Percentiles rank a stretch among this genome's conserved stretches.
Evolutionary conservation across 2,888 invertebrate species (phyloP).

Genomic region (Muscina levida): DNA sequence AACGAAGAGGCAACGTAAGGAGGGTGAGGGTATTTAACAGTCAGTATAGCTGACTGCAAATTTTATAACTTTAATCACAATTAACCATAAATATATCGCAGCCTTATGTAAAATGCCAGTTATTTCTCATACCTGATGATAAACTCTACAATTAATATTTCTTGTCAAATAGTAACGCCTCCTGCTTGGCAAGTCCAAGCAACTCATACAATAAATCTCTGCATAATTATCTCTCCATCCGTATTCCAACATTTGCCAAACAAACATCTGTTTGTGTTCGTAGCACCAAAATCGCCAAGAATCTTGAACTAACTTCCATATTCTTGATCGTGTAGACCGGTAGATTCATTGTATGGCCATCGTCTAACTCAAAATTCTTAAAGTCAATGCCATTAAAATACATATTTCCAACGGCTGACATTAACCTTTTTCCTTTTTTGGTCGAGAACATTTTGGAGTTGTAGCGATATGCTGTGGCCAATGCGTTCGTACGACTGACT

Average conservation of each 20-base stretch:
- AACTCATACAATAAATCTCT: neutral
- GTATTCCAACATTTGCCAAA: neutral
- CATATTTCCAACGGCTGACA: slow-evolving; percentile 54
- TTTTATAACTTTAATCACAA: too few relatives aligned
- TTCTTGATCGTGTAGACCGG: neutral
- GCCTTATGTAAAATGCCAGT: too few relatives aligned
- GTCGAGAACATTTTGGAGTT: too few relatives aligned
- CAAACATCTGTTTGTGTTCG: slow-evolving; percentile 31
- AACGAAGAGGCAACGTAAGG: too few relatives aligned
- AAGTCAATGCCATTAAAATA: slow-evolving; percentile 59
- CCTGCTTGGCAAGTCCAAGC: neutral
- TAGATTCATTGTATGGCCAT: neutral
- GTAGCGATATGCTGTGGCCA: slow-evolving; percentile 8
- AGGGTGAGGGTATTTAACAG: too few relatives aligned
- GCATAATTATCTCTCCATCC: too few relatives aligned
- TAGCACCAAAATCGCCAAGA: neutral
- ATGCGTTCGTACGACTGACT: neutral
- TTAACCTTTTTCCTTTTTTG: slow-evolving; percentile 64
- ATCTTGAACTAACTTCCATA: slow-evolving; percentile 2
- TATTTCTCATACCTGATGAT: too few relatives aligned
- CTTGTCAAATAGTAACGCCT: slow-evolving; percentile 10
- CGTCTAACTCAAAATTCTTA: slow-evolving; percentile 1
- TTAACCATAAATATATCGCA: too few relatives aligned
- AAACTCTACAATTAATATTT: slow-evolving; percentile 14
- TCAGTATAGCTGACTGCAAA: too few relatives aligned